Conservation (phyloP, 1,140 invertebrate species). For the Drosophila watanabei region DNA sequence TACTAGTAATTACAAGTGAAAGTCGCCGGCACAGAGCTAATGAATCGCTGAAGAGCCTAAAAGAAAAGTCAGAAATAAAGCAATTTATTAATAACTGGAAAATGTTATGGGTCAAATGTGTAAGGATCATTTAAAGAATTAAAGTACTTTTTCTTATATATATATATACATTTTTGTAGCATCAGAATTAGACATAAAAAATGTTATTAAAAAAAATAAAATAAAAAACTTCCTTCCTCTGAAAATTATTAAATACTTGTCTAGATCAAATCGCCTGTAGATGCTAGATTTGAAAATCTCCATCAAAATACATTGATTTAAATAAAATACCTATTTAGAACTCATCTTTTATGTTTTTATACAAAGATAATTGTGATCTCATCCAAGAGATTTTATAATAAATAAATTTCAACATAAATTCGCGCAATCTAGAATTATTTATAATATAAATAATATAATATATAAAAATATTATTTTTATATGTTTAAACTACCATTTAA, state of each 20-base stretch:
- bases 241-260: background rate
- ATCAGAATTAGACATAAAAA: no score
- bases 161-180: background rate
- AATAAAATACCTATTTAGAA: no score
- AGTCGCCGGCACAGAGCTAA: constrained; percentile 19
- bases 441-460: no score
- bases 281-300: background rate
- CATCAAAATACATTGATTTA: background rate
- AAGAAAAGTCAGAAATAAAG: constrained; percentile 6
- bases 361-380: no score
- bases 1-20: constrained; percentile 44
- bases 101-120: background rate
- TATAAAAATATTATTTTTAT: no score
- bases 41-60: constrained; percentile 3
- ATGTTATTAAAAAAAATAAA: no score
- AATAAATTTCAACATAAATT: background rate
- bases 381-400: background rate
- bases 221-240: no score
- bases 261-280: background rate
- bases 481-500: no score
- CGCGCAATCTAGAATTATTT: background rate
- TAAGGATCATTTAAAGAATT: background rate
- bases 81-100: constrained; percentile 5
- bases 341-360: no score
- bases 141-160: background rate